Evolutionary conservation across 2,888 invertebrate genomes (phyloP), one percentile per base, ranked within the genome.

Genomic region (Anodontia alba): DNA sequence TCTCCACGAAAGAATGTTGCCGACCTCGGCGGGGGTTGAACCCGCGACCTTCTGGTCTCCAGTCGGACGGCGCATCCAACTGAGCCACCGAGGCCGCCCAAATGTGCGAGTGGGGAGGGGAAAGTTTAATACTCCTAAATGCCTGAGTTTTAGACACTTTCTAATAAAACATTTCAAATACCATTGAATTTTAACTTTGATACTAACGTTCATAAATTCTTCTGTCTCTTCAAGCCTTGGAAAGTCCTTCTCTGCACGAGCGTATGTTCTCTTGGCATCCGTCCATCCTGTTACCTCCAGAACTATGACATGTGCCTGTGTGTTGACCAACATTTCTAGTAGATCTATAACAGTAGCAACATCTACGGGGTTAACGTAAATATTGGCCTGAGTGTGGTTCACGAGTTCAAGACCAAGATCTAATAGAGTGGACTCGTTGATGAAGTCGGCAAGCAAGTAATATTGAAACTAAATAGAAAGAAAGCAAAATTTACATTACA

Each of bases 271-370:
- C 15, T 83, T 84, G 29, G 89, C 87, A n/a, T 89, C 87, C 7
- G 78, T 85, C 90, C 90, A 91, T 51, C 88, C 84, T 8, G 88
- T 84, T 10, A 89, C 88, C 73, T 88, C 83, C n/a, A 91, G 81
- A 0, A 86, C 87, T 26, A 91, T 87, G 23, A 90, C 88, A 84
- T 90, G 72, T 23, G 92, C 93, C 90, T 94, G 93, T 31, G 91
- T 90, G 36, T 91, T 87, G 3, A 93, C 88, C 1, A 93, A 83
- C 75, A 90, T 89, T 23, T 83, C 88, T 17, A 94, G 80, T 23
- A 92, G 85, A 75, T 93, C 92, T n/a, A 94, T 93, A 46, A 93
- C 91, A 1, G 93, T 92, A 23, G 93, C 90, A 20, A 94, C 90
- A 78, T 94, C 94, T 43, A 94, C 91, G 12, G 93, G 93, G 83